Base-by-base conservation (phyloP, 2,113 vertebrate species). In the Neogale vison region DNA sequence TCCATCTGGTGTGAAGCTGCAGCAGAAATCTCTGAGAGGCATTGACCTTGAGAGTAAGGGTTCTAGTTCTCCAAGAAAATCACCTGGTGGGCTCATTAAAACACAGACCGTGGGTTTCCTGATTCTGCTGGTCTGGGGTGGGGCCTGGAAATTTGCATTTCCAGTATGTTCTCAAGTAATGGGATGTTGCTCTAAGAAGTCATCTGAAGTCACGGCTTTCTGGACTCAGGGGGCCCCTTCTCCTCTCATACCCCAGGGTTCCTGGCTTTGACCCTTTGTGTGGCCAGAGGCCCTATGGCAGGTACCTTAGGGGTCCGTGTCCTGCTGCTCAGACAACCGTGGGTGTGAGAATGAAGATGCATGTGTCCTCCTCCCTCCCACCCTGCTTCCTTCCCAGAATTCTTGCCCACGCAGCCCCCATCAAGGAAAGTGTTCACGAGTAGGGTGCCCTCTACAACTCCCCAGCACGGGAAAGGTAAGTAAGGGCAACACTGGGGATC, bases 391-490 rank as follows among this genome's bases (percentile, higher is more conserved):
- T 97, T 97, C 57, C 1, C 98, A 99, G 99, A 99, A 88, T 97
- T 99, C 55, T 97, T 98, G 0, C 98, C 98, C 88, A 99, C 98
- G 0, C 95, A 95, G 23, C 89, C 81, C 94, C 87, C 93, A 52
- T 88, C 65, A 17, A 97, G 98, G 11, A 97, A 98, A 97, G 88
- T 98, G 97, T 98, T 98, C 1, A 98, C 96, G 1, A 98, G 97
- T 65, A 98, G 93, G 81, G 98, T 92, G 1, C 92, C 97, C 65
- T 97, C 98, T 14, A 96, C 97, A 47, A 57, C 61, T 0, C 59
- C 94, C 4, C 98, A 97, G 84, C 98, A 98, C 9, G 98, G 98
- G 77, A 98, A 98, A 98, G 98, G 99, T 99, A 98, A 98, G 99
- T 83, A 39, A 67, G n/a, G 47, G 67, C 18, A 39, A 80, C 13